A percentile compares a stretch with the other conserved stretches of the same genome.
phyloP scores from a whole-genome alignment of 2,797 vertebrate species.

The Syngnathus acus region DNA sequence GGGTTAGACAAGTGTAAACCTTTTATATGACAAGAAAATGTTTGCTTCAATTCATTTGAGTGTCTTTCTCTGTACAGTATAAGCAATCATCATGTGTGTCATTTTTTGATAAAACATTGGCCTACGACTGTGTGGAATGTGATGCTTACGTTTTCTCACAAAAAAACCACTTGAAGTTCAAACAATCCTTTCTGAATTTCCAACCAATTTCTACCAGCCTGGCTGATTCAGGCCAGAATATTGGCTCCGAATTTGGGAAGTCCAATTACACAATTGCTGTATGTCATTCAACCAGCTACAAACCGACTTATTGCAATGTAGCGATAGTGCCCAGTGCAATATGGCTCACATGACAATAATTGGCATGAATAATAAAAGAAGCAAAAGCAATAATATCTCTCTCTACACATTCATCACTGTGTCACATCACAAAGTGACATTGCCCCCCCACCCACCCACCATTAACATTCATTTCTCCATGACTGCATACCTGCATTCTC shows the following conservation, averaged over 20 bases:
- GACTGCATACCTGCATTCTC: neutral
- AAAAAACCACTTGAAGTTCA: neutral
- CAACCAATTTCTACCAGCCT: neutral
- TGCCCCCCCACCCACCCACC: too few relatives aligned
- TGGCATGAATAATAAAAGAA: slow-evolving; percentile 2
- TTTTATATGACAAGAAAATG: slow-evolving; percentile 53
- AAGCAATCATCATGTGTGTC: slow-evolving; percentile 29
- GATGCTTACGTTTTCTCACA: neutral
- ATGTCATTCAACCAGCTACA: neutral
- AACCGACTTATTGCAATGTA: neutral
- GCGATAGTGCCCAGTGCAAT: neutral
- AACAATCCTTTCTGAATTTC: neutral
- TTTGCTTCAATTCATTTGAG: slow-evolving; percentile 20
- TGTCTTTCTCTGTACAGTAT: slow-evolving; percentile 49
- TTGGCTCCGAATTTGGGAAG: too few relatives aligned
- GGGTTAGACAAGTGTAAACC: slow-evolving; percentile 26
- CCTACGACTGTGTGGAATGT: slow-evolving; percentile 12
- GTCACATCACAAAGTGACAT: neutral
- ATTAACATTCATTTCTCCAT: neutral
- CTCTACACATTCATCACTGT: neutral
- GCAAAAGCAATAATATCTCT: neutral
- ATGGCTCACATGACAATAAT: neutral
- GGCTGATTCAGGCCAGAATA: too few relatives aligned
- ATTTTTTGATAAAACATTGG: slow-evolving; percentile 21
- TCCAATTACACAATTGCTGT: too few relatives aligned